phyloP scores from a whole-genome alignment of 2,888 invertebrate species.

The Cyrtodaria siliqua region DNA sequence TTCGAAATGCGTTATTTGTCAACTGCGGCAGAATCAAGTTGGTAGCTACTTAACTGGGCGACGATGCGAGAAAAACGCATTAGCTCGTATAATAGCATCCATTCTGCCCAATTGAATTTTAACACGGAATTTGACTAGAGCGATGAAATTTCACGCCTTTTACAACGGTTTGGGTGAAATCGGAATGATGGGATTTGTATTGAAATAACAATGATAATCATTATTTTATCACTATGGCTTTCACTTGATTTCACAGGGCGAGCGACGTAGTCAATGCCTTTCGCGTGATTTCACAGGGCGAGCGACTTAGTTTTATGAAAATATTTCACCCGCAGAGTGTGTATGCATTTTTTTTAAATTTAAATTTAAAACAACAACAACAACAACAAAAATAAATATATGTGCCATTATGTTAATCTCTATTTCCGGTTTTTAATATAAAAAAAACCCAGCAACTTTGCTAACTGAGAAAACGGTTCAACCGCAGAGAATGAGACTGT shows the following conservation, averaged over 20 bases:
- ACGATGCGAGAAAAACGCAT: constrained; percentile 40
- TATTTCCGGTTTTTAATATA: too few relatives aligned
- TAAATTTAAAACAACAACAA: too few relatives aligned
- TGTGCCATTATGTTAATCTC: too few relatives aligned
- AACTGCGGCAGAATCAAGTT: constrained; percentile 30
- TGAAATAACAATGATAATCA: constrained; percentile 28
- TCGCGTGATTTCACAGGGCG: too few relatives aligned
- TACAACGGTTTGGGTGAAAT: constrained; percentile 33
- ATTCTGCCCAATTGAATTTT: constrained; percentile 51
- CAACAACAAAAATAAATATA: too few relatives aligned
- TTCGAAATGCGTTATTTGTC: constrained; percentile 21
- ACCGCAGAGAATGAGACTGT: too few relatives aligned
- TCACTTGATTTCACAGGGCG: constrained; percentile 38
- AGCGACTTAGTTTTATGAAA: too few relatives aligned
- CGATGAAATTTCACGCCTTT: constrained; percentile 54
- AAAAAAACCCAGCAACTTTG: too few relatives aligned
- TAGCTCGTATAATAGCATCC: constrained; percentile 38
- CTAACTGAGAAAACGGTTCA: too few relatives aligned
- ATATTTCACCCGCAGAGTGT: too few relatives aligned
- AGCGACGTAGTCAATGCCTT: constrained; percentile 15
- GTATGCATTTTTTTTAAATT: too few relatives aligned
- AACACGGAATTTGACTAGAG: constrained; percentile 34
- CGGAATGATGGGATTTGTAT: constrained; percentile 44
- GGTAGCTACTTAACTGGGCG: constrained; percentile 36
- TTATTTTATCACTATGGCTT: constrained; percentile 34